Conservation (phyloP, 2,113 vertebrate species). For the Benitochromis conjunctus region DNA sequence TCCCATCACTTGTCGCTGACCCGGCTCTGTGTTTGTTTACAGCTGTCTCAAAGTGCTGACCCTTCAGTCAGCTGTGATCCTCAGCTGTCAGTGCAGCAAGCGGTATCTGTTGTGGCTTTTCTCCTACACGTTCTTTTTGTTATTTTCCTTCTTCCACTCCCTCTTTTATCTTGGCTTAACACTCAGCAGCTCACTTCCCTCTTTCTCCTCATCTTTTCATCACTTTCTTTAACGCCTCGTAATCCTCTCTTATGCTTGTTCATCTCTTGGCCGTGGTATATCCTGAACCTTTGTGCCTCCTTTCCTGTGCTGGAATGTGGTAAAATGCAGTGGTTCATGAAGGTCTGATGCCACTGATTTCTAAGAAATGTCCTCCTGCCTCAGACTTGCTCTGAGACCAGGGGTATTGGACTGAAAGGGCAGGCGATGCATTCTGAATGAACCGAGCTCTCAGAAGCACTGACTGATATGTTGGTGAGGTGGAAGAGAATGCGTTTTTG, state of each 20-base stretch:
- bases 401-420: constrained; percentile 13
- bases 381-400: neutral
- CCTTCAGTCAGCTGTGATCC: constrained; percentile 4
- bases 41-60: constrained; percentile 40
- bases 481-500: neutral
- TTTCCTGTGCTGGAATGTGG: neutral
- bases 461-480: neutral
- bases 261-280: neutral
- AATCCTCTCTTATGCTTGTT: neutral
- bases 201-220: neutral
- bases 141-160: neutral
- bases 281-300: neutral
- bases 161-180: neutral
- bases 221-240: neutral
- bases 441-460: neutral
- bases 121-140: neutral
- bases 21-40: constrained; percentile 47
- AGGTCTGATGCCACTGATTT: neutral
- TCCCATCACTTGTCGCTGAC: constrained; percentile 35
- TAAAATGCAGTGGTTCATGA: neutral
- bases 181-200: neutral
- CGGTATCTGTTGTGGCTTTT: neutral
- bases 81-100: constrained; percentile 12
- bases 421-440: neutral
- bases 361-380: neutral